A percentile compares a stretch with the other conserved stretches of the same genome.
These are phyloP conservation scores for Ellobium chinense DNA, from an alignment of 2,888 invertebrate species.

Conservation along the genomic window DNA sequence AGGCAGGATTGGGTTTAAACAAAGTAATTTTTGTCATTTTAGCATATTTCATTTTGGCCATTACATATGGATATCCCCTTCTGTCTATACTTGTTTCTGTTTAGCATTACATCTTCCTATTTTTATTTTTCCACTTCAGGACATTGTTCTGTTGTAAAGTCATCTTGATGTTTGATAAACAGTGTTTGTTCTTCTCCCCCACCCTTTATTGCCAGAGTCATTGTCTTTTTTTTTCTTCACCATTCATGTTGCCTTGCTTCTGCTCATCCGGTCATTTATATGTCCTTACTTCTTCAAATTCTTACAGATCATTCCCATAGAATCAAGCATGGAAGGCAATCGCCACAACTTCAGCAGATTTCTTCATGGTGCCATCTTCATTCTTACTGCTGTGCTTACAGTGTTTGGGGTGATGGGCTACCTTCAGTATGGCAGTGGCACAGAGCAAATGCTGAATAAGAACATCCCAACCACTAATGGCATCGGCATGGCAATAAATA, in stretches of 20 bases:
- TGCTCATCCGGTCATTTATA: neutral
- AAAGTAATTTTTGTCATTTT: no score
- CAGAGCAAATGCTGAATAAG: slow-evolving; percentile 74
- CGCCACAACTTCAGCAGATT: slow-evolving; percentile 71
- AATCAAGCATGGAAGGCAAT: slow-evolving; percentile 77
- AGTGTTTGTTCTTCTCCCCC: no score
- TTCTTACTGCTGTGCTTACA: slow-evolving; percentile 64
- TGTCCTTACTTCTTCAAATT: neutral
- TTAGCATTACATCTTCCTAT: no score
- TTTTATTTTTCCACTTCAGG: no score
- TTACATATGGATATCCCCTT: no score
- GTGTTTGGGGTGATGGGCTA: slow-evolving; percentile 74
- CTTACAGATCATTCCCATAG: slow-evolving; percentile 76
- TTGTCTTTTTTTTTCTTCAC: neutral
- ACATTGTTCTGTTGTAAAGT: no score
- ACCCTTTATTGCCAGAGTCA: no score
- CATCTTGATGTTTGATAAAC: no score
- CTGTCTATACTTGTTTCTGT: no score
- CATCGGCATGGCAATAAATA: slow-evolving; percentile 66
- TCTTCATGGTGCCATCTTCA: slow-evolving; percentile 67
- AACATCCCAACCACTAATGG: slow-evolving; percentile 62
- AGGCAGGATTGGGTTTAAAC: no score
- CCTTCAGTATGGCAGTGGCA: slow-evolving; percentile 67
- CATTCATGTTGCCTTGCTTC: neutral
- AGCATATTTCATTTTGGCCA: no score